Evolutionary conservation across 2,797 vertebrate species (phyloP).

Genomic region (Gymnothorax reevesii): DNA sequence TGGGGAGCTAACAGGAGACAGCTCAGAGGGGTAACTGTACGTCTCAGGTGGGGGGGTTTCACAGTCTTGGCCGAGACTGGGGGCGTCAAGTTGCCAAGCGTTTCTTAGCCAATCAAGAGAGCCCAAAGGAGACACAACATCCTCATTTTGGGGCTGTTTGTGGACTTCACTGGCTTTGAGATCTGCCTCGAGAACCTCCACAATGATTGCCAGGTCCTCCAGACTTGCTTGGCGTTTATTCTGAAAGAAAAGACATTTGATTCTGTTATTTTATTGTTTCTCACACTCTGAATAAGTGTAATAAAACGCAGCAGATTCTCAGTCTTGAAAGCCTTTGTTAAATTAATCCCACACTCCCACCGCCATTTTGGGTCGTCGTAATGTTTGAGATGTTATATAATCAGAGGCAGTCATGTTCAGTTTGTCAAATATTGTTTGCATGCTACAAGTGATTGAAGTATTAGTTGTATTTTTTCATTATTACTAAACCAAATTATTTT

Average conservation of each 20-base stretch:
- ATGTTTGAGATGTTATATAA: neutral
- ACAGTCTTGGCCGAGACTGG: neutral
- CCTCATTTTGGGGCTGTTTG: neutral
- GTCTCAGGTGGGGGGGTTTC: neutral
- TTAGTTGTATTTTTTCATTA: too few species aligned
- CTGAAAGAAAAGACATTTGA: conserved; percentile 54
- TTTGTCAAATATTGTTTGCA: too few species aligned
- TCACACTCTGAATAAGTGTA: neutral
- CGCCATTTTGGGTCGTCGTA: neutral
- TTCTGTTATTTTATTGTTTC: neutral
- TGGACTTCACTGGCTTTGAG: conserved; percentile 49
- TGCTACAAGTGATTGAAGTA: too few species aligned
- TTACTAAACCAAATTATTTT: too few species aligned
- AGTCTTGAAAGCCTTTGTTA: neutral
- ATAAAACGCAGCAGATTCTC: neutral
- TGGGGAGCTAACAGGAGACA: conserved; percentile 25
- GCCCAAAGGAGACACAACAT: neutral
- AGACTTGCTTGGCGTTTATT: conserved; percentile 60
- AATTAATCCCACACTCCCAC: neutral
- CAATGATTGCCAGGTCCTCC: conserved; percentile 68
- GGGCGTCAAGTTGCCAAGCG: neutral
- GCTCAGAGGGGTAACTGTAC: conserved; percentile 18
- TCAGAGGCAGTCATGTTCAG: too few species aligned
- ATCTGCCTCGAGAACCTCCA: conserved; percentile 66
- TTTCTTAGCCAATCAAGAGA: conserved; percentile 34